A percentile compares a stretch with the other conserved stretches of the same genome.
phyloP scores from a whole-genome alignment of 2,797 vertebrate species.

The Oreochromis grahami region DNA sequence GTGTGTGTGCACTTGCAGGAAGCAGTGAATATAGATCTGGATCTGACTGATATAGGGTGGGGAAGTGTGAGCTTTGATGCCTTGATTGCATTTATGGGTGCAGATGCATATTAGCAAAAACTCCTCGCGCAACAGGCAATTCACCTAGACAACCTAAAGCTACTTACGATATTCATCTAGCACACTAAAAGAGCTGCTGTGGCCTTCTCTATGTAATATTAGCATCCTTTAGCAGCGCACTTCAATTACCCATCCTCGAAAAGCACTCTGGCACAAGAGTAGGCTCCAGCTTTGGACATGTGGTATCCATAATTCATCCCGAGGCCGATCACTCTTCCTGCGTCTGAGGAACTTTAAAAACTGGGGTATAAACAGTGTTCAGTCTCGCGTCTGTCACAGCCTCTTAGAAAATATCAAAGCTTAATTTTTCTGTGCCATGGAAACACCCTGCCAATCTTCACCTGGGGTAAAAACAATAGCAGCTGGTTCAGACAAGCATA shows the following conservation, averaged over 20 bases:
- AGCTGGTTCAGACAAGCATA: constrained; percentile 39
- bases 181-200: constrained; percentile 35
- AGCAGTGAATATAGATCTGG: constrained; percentile 22
- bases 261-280: constrained; percentile 65
- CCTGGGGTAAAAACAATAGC: constrained; percentile 62
- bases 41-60: constrained; percentile 52
- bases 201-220: constrained; percentile 60
- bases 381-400: constrained; percentile 54
- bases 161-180: constrained; percentile 47
- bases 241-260: constrained; percentile 72
- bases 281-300: constrained; percentile 67
- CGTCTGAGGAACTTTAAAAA: constrained; percentile 51
- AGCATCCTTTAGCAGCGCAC: constrained; percentile 62
- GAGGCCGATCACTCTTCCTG: constrained; percentile 62
- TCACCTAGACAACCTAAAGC: constrained; percentile 39
- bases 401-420: constrained; percentile 45
- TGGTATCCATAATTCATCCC: constrained; percentile 77
- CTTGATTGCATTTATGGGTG: constrained; percentile 28
- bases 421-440: constrained; percentile 27
- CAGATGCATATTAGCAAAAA: constrained; percentile 37
- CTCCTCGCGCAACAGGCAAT: constrained; percentile 73
- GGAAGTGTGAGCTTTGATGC: constrained; percentile 36
- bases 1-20: constrained; percentile 25
- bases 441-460: constrained; percentile 54
- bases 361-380: constrained; percentile 66